Evolutionary conservation across 2,797 vertebrate genomes (phyloP).

Genomic region (Chelon auratus): DNA sequence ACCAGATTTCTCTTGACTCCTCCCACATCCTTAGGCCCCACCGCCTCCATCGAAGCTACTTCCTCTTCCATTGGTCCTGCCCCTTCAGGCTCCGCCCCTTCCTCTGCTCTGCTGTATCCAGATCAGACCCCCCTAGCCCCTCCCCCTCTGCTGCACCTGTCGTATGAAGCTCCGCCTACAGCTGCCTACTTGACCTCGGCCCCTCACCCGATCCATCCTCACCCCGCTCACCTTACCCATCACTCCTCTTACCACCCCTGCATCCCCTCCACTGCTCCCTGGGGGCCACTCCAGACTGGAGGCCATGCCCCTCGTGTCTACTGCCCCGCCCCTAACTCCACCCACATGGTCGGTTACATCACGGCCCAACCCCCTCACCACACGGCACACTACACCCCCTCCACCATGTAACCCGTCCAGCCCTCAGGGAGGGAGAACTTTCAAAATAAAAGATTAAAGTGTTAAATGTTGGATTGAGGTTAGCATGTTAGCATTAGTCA

Average conservation of each 20-base stretch:
- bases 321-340: constrained; percentile 81
- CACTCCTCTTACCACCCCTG: constrained; percentile 85
- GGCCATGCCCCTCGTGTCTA: constrained; percentile 59
- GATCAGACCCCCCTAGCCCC: constrained; percentile 42
- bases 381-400: constrained; percentile 57
- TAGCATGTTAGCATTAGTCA: too few species aligned
- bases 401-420: constrained; percentile 41
- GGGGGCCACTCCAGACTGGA: constrained; percentile 40
- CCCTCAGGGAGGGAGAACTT: too few species aligned
- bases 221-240: constrained; percentile 71
- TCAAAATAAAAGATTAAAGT: too few species aligned
- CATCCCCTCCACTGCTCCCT: constrained; percentile 71
- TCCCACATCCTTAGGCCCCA: constrained; percentile 63
- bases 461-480: too few species aligned
- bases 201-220: constrained; percentile 78
- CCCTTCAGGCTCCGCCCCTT: constrained; percentile 66
- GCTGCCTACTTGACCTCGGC: constrained; percentile 66
- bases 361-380: constrained; percentile 70
- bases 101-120: constrained; percentile 45
- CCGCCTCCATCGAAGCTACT: constrained; percentile 83
- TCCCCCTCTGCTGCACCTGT: constrained; percentile 52
- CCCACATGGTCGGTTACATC: constrained; percentile 83
- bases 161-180: constrained; percentile 62
- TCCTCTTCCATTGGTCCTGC: constrained; percentile 70
- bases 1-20: neutral